Percentiles rank a stretch among this genome's conserved stretches.
Evolutionary conservation across 2,888 invertebrate species (phyloP).

Genomic region (Amiota mariae): DNA sequence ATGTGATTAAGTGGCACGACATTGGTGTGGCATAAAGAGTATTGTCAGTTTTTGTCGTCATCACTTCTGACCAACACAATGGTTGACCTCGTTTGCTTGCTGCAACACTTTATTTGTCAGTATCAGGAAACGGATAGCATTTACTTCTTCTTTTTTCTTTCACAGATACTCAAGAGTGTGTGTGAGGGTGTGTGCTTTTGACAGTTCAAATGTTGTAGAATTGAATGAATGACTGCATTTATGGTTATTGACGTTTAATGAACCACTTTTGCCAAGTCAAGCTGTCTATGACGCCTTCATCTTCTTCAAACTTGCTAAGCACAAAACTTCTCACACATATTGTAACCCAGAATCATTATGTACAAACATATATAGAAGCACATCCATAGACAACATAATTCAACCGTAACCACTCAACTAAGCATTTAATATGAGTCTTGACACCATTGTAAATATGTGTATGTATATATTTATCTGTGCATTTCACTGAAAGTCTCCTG

Average conservation of each 20-base stretch:
- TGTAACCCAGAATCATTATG: no score
- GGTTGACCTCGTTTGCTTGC: slow-evolving; percentile 6
- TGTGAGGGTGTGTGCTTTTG: neutral
- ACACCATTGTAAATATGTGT: neutral
- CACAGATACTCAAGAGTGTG: neutral
- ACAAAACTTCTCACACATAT: no score
- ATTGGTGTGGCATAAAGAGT: neutral
- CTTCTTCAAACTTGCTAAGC: no score
- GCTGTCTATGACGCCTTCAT: slow-evolving; percentile 28
- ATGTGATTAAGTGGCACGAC: neutral
- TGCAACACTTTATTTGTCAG: neutral
- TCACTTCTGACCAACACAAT: neutral
- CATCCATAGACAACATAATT: neutral
- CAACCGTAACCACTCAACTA: slow-evolving; percentile 32
- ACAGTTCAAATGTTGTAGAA: slow-evolving; percentile 45
- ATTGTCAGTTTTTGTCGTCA: neutral
- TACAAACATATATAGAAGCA: neutral
- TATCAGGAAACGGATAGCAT: slow-evolving; percentile 5
- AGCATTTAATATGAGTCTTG: slow-evolving; percentile 52
- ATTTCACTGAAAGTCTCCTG: no score
- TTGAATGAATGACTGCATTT: slow-evolving; percentile 62
- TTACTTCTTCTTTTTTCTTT: neutral
- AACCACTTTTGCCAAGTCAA: slow-evolving; percentile 50
- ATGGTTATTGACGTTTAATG: slow-evolving; percentile 67
- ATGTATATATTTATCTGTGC: neutral